A percentile compares a stretch with the other conserved stretches of the same genome.
Evolutionary conservation across 2,797 vertebrate species (phyloP).

Genomic region (Gallirallus australis): DNA sequence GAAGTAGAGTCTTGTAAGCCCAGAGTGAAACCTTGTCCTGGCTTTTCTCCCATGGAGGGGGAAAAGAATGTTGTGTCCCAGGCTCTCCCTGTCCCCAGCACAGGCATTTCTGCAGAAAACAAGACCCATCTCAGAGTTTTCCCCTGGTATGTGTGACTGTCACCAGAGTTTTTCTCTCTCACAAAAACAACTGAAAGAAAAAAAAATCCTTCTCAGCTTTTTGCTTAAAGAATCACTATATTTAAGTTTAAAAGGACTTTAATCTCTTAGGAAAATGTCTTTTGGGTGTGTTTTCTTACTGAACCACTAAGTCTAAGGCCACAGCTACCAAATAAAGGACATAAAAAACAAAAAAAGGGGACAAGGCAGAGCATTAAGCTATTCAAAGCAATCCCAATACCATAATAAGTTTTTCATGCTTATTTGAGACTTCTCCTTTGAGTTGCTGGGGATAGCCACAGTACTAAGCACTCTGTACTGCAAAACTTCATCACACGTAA

Average conservation of each 20-base stretch:
- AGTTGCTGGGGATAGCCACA: background rate
- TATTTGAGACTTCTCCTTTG: background rate
- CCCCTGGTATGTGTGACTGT: background rate
- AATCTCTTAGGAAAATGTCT: background rate
- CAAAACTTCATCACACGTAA: background rate
- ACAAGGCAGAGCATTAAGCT: background rate
- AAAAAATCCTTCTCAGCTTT: background rate
- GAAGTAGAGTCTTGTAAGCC: background rate
- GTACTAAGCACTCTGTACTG: background rate
- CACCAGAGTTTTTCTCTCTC: background rate
- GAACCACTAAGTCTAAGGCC: background rate
- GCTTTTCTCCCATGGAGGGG: background rate
- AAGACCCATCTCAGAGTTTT: background rate
- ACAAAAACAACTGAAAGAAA: background rate
- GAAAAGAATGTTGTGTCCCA: background rate
- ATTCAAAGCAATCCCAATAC: background rate
- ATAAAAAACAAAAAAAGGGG: background rate
- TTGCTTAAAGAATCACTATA: background rate
- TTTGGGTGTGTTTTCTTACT: background rate
- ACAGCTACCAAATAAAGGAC: background rate
- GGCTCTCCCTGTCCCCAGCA: background rate
- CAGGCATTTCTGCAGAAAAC: background rate
- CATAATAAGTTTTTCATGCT: background rate
- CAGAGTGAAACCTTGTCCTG: background rate
- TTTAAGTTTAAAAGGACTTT: background rate